Evolutionary conservation across 2,888 invertebrate species (phyloP).

Genomic region (Timema podura): DNA sequence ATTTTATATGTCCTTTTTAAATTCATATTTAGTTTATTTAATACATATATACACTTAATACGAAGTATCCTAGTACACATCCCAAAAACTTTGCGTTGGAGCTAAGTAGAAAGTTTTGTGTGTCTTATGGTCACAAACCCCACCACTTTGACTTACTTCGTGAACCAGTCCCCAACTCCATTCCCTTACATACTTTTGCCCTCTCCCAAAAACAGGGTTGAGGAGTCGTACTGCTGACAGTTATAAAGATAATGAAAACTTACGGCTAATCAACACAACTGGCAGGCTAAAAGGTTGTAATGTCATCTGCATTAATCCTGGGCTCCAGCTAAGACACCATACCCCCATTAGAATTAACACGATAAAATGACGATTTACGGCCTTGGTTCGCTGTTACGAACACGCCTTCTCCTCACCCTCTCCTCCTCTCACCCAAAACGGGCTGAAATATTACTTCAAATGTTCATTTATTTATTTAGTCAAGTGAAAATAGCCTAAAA

Average conservation of each 20-base stretch:
- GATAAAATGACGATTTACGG: constrained; percentile 25
- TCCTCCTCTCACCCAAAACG: no score
- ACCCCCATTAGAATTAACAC: constrained; percentile 26
- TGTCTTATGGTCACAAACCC: constrained; percentile 12
- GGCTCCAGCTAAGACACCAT: constrained; percentile 24
- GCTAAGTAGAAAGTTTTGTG: constrained; percentile 27
- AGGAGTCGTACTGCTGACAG: constrained; percentile 18
- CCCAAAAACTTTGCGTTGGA: no score
- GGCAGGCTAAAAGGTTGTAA: constrained; percentile 26
- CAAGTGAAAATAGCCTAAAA: no score
- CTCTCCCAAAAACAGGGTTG: constrained; percentile 14
- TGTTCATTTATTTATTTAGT: no score
- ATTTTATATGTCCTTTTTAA: no score
- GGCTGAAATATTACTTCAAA: no score
- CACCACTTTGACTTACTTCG: background rate
- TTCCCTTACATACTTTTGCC: constrained; percentile 13
- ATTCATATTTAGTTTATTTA: no score
- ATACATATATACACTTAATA: no score
- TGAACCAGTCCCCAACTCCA: constrained; percentile 13
- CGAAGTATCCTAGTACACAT: no score
- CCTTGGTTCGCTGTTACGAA: background rate
- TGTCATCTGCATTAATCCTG: constrained; percentile 26
- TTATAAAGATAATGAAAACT: constrained; percentile 26
- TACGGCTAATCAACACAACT: constrained; percentile 26
- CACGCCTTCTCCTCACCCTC: no score